Evolutionary conservation across 2,113 vertebrate genomes (phyloP).

Genomic region (Mastomys coucha): DNA sequence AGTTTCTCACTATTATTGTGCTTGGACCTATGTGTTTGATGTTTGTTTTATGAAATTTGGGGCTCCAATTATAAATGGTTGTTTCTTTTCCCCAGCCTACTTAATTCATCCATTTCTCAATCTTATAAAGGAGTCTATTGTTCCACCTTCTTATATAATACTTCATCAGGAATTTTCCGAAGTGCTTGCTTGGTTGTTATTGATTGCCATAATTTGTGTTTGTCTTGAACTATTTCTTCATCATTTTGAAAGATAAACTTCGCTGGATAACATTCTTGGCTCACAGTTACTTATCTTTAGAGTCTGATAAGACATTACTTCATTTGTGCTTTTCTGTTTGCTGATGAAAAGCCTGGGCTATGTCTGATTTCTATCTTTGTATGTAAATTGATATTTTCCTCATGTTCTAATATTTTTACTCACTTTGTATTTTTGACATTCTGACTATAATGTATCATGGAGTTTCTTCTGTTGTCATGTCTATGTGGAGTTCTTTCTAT

Average conservation of each 20-base stretch:
- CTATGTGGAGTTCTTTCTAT: not conserved
- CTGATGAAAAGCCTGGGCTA: not conserved
- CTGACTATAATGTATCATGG: not conserved
- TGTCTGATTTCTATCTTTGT: not conserved
- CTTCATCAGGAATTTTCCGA: not conserved
- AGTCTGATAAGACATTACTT: not conserved
- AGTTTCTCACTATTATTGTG: not conserved
- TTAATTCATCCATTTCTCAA: not conserved
- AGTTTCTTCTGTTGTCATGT: not conserved
- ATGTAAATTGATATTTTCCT: not conserved
- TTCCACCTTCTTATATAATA: not conserved
- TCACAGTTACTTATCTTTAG: not conserved
- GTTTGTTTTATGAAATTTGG: not conserved
- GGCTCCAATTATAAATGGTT: not conserved
- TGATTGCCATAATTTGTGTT: not conserved
- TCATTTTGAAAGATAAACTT: not conserved
- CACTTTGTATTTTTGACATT: not conserved
- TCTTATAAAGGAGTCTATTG: not conserved
- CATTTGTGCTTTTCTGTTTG: not conserved
- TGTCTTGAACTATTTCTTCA: not conserved
- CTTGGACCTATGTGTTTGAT: not conserved
- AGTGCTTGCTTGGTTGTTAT: not conserved
- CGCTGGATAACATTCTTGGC: not conserved
- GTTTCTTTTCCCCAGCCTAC: not conserved
- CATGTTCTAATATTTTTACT: not conserved